A percentile compares a stretch with the other conserved stretches of the same genome.
Evolutionary conservation across 2,113 vertebrate species (phyloP).

Genomic region (Nicator chloris): DNA sequence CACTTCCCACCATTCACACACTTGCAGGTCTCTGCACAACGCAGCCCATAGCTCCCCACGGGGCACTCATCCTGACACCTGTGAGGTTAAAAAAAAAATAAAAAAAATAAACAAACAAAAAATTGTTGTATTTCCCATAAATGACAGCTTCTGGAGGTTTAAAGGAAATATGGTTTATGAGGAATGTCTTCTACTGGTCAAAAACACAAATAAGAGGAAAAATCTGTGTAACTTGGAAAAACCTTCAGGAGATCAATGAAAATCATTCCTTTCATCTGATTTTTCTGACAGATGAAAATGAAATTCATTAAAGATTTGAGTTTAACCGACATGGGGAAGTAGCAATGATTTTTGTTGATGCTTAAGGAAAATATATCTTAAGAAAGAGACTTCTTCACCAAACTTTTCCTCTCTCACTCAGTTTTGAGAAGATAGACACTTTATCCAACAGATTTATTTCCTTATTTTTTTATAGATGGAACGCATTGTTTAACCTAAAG

Average conservation of each 20-base stretch:
- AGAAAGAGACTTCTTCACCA: not conserved
- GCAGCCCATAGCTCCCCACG: slow-evolving; percentile 81
- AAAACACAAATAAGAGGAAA: not conserved
- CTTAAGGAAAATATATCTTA: not conserved
- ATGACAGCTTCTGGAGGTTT: not conserved
- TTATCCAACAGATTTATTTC: not conserved
- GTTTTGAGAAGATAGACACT: not conserved
- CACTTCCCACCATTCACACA: slow-evolving; percentile 89
- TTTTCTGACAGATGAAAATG: not conserved
- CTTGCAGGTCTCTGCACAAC: slow-evolving; percentile 81
- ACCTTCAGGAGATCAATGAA: not conserved
- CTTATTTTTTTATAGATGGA: not conserved
- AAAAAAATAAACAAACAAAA: not conserved
- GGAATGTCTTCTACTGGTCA: not conserved
- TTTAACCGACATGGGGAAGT: not conserved
- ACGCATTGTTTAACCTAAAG: not conserved
- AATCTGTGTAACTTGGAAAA: not conserved
- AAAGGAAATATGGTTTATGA: not conserved
- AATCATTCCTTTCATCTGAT: not conserved
- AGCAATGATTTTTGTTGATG: not conserved
- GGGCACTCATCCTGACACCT: slow-evolving; percentile 96
- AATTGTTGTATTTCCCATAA: not conserved
- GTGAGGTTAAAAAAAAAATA: not conserved
- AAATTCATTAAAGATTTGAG: not conserved
- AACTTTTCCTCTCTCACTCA: not conserved